These are phyloP conservation scores for Apostichopus parvimensis DNA, from an alignment of 35 echinoderm and acorn worm genomes.

Conservation along the genomic window DNA sequence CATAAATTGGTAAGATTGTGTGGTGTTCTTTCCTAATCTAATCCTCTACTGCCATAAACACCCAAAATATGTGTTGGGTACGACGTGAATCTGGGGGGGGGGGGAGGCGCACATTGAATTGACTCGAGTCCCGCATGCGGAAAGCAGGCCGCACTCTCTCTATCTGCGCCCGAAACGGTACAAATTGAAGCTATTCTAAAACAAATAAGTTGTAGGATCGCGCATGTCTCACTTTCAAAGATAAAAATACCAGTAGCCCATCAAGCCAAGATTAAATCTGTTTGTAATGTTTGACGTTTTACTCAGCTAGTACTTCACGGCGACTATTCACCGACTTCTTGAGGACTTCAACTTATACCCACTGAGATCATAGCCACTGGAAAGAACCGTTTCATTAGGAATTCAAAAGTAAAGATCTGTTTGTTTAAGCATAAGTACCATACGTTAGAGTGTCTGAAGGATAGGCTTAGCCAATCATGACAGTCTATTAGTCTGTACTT, in stretches of 20 bases:
- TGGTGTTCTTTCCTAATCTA: too few species aligned
- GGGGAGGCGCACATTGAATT: too few species aligned
- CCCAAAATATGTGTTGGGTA: too few species aligned
- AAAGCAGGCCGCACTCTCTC: too few species aligned
- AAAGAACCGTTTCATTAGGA: background rate
- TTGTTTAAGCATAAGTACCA: background rate
- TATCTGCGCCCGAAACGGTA: too few species aligned
- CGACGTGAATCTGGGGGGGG: too few species aligned
- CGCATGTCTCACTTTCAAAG: background rate
- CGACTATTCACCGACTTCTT: background rate
- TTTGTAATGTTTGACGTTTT: background rate
- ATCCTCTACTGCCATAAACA: too few species aligned
- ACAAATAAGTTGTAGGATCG: too few species aligned
- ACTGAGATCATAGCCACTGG: background rate
- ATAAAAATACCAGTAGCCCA: background rate
- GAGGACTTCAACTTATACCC: background rate
- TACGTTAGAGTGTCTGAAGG: background rate
- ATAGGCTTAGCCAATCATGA: background rate
- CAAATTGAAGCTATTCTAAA: too few species aligned
- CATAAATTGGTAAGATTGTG: too few species aligned
- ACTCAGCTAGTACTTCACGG: background rate
- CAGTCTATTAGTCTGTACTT: background rate
- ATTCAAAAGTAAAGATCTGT: background rate
- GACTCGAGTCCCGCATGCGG: too few species aligned
- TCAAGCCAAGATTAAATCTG: background rate